A percentile compares a stretch with the other conserved stretches of the same genome.
Evolutionary conservation across 1,140 invertebrate species (phyloP).

Genomic region (Colletes gigas): DNA sequence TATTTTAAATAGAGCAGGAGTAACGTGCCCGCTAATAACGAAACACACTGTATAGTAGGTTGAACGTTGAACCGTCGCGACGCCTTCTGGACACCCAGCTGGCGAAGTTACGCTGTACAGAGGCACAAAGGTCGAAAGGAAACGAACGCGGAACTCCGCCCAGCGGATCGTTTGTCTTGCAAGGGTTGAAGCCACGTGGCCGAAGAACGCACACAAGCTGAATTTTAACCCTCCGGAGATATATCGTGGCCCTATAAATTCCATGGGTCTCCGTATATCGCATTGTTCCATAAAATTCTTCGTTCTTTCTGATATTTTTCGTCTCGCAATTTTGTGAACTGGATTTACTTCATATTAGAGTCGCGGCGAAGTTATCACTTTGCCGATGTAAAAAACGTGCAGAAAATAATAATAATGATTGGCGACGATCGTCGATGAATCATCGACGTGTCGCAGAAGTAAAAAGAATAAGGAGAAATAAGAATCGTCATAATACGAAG

Average conservation of each 20-base stretch:
- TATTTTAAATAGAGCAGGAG: too few relatives aligned
- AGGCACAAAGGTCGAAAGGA: constrained; percentile 67
- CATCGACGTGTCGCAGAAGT: neutral
- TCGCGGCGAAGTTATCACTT: too few relatives aligned
- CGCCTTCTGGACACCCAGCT: constrained; percentile 71
- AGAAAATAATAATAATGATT: neutral
- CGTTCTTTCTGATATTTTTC: too few relatives aligned
- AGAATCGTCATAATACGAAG: constrained; percentile 23
- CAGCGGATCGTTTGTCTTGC: constrained; percentile 71
- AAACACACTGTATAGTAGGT: constrained; percentile 39
- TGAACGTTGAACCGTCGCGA: constrained; percentile 51
- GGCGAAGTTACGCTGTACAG: constrained; percentile 54
- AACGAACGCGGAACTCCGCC: constrained; percentile 70
- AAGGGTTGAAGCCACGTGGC: constrained; percentile 74
- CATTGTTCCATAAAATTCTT: too few relatives aligned
- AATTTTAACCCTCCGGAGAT: neutral
- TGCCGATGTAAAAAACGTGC: neutral
- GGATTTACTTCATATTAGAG: too few relatives aligned
- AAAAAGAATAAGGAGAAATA: neutral
- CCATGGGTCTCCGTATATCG: too few relatives aligned
- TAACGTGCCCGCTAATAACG: neutral
- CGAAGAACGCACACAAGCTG: constrained; percentile 44
- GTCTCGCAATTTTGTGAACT: too few relatives aligned
- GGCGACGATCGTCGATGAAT: neutral
- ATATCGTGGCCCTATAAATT: too few relatives aligned